Conservation (phyloP, 2,888 invertebrate genomes). For the Rhagium mordax region DNA sequence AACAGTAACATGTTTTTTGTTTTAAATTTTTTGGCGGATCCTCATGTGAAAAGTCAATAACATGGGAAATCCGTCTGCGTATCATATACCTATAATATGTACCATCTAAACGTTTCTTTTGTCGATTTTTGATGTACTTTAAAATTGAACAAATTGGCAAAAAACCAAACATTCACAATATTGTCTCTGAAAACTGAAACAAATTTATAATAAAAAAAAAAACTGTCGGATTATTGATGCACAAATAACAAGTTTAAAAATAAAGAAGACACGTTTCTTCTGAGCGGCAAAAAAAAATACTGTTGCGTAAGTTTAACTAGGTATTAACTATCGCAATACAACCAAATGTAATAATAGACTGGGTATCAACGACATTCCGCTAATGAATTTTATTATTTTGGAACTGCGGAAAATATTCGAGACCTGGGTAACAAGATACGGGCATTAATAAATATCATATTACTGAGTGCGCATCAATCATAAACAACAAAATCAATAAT, state of each 20-base stretch:
- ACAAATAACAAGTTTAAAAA: too few species aligned
- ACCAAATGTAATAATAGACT: background rate
- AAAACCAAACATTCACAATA: background rate
- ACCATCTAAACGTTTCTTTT: too few species aligned
- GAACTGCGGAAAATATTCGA: background rate
- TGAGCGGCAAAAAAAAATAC: too few species aligned
- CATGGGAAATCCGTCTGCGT: too few species aligned
- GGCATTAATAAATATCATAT: constrained; percentile 25
- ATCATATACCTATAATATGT: too few species aligned
- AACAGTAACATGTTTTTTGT: too few species aligned
- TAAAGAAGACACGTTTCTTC: too few species aligned
- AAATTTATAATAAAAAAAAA: background rate
- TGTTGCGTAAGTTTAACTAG: too few species aligned
- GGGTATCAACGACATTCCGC: background rate
- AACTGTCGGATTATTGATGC: too few species aligned
- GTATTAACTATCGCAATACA: background rate
- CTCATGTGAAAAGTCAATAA: too few species aligned
- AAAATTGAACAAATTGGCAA: background rate
- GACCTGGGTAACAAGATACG: constrained; percentile 1
- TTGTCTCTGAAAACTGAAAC: background rate
- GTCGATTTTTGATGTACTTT: too few species aligned
- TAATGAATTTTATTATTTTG: background rate
- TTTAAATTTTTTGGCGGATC: too few species aligned
- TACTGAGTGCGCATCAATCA: constrained; percentile 37
- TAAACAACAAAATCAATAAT: constrained; percentile 39